Base-by-base conservation (phyloP, 2,888 invertebrate species). In the Globia sparganii region DNA sequence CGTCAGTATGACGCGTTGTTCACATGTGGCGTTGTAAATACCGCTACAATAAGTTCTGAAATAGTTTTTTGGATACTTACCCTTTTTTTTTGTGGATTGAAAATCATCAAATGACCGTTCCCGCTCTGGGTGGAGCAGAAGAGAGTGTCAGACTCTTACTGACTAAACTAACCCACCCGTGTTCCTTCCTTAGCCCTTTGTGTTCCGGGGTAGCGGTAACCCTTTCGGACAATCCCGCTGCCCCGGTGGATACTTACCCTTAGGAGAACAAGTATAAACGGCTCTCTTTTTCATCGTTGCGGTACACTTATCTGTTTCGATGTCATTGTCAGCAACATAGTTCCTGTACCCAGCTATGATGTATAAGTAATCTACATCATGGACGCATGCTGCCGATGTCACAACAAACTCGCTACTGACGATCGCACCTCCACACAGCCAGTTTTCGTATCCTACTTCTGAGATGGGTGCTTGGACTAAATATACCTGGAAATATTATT, bases 381-480 rank as follows among this genome's bases (percentile, higher is more conserved):
- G 84, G 0, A 92, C 86, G 43, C 92, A 92, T 0, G 92, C 92
- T 0, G 92, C 92, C 9, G 92, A 90, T 0, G 92, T 92, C 6
- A 92, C 15, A 1, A 92, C 84, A 40, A 80, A 88, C 3, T 75
- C 37, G 0, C 65, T 53, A 4, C 66, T 83, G 8, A 91, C 89
- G 3, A 92, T 82, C 0, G 91, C 88, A 0, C 92, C 92, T 0
- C 92, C 92, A 43, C 92, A 92, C 0, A 90, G 34, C 92, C 92
- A 92, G 2, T 75, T 80, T n/a, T 87, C 86, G 75, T 92, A 91
- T 4, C 6, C n/a, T n/a, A 37, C 49, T 0, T 62, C 37, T 1
- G 89, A 81, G 3, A 76, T n/a, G 0, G 78, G 49, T 0, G 90
- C 90, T 78, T 86, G 89, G 2, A 88, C 69, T 46, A 92, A 64